Conservation (phyloP, 2,113 vertebrate genomes). For the Dasyurus viverrinus region DNA sequence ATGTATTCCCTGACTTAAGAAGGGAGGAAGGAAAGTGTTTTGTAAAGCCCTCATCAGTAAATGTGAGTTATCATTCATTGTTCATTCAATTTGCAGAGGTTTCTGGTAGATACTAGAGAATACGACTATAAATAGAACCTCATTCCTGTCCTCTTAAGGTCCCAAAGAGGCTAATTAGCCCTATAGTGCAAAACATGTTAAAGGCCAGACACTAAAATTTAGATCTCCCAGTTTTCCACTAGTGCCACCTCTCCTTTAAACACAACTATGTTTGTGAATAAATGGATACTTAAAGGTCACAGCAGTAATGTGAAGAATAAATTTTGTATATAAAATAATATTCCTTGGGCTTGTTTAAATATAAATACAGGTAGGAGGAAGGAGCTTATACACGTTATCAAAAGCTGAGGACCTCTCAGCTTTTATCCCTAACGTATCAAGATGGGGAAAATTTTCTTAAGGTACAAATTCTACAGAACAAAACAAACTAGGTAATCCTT, state of each 20-base stretch:
- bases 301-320: slow-evolving; percentile 18
- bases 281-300: slow-evolving; percentile 46
- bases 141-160: background rate
- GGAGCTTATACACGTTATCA: slow-evolving; percentile 34
- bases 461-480: slow-evolving; percentile 49
- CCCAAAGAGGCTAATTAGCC: background rate
- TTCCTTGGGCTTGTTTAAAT: slow-evolving; percentile 56
- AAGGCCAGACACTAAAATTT: slow-evolving; percentile 36
- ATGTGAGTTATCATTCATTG: background rate
- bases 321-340: slow-evolving; percentile 69
- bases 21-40: background rate
- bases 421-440: slow-evolving; percentile 52
- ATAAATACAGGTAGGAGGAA: slow-evolving; percentile 61
- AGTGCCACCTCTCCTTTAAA: background rate
- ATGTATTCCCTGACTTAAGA: background rate
- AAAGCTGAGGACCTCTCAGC: slow-evolving; percentile 30
- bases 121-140: background rate
- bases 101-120: background rate
- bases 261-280: slow-evolving; percentile 38
- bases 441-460: slow-evolving; percentile 34
- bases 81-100: background rate
- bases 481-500: slow-evolving; percentile 69
- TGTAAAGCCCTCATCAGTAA: background rate
- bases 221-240: slow-evolving; percentile 38
- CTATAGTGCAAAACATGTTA: background rate